Conservation (phyloP, 2,888 invertebrate species). For the Sminthurinus aureus region DNA sequence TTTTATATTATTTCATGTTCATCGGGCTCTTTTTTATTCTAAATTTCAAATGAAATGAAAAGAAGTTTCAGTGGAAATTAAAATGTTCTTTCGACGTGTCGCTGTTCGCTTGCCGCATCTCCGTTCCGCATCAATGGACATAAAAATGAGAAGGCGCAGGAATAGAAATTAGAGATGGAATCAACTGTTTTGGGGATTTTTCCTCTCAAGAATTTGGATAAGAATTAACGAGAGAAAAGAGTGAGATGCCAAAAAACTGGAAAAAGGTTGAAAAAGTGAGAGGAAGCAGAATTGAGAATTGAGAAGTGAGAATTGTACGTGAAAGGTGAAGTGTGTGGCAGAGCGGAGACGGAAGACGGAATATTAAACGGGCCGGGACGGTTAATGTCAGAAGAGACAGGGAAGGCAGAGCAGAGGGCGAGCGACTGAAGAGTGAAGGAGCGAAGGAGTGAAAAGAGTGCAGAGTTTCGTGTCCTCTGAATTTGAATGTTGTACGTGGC, state of each 20-base stretch:
- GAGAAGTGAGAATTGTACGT: neutral
- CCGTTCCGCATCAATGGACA: too few relatives aligned
- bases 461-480: neutral
- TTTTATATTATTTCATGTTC: too few relatives aligned
- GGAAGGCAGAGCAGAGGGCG: neutral
- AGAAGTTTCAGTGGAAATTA: too few relatives aligned
- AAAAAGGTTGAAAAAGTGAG: neutral
- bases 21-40: too few relatives aligned
- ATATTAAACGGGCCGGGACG: neutral
- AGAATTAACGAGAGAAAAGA: neutral
- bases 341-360: neutral
- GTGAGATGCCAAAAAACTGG: neutral
- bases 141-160: too few relatives aligned
- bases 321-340: neutral
- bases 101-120: too few relatives aligned
- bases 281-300: neutral
- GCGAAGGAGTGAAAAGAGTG: neutral
- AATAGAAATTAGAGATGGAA: too few relatives aligned
- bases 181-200: too few relatives aligned
- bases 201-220: too few relatives aligned
- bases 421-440: neutral
- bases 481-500: too few relatives aligned
- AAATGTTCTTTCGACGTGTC: too few relatives aligned
- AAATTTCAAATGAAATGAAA: too few relatives aligned
- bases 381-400: neutral